Conservation (phyloP, 2,888 invertebrate genomes). For the Amiota communis region DNA sequence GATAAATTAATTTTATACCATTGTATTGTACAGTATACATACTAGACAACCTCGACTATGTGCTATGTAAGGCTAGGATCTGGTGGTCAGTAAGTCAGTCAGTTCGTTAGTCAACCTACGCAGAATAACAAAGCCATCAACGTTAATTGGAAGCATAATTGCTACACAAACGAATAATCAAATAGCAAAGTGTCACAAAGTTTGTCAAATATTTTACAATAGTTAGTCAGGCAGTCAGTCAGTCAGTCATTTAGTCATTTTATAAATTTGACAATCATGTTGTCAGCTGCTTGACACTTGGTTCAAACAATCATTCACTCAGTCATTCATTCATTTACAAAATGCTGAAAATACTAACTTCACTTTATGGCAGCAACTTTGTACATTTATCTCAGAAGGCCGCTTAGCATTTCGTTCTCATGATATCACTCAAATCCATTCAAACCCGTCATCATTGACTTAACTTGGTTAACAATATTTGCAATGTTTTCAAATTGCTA, state of each 20-base stretch:
- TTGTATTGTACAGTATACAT: too few relatives aligned
- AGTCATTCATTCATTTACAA: neutral
- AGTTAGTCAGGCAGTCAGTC: neutral
- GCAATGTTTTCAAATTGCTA: neutral
- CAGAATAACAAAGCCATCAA: neutral
- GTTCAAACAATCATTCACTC: neutral
- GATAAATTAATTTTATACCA: conserved; percentile 11
- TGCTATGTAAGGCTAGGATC: neutral
- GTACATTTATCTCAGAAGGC: neutral
- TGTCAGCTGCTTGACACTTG: neutral
- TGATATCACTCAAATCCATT: neutral
- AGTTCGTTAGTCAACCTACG: conserved; percentile 2
- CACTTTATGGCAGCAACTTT: neutral
- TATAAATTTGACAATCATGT: too few relatives aligned
- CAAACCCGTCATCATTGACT: neutral
- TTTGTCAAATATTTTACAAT: neutral
- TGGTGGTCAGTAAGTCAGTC: neutral
- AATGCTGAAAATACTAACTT: too few relatives aligned
- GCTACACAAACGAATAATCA: too few relatives aligned
- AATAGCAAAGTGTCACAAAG: too few relatives aligned
- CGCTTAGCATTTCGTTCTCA: neutral
- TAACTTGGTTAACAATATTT: neutral
- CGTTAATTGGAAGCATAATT: too few relatives aligned
- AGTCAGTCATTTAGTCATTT: neutral
- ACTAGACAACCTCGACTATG: neutral